phyloP scores from a whole-genome alignment of 2,888 invertebrate genomes.

The Hypsopygia costalis region DNA sequence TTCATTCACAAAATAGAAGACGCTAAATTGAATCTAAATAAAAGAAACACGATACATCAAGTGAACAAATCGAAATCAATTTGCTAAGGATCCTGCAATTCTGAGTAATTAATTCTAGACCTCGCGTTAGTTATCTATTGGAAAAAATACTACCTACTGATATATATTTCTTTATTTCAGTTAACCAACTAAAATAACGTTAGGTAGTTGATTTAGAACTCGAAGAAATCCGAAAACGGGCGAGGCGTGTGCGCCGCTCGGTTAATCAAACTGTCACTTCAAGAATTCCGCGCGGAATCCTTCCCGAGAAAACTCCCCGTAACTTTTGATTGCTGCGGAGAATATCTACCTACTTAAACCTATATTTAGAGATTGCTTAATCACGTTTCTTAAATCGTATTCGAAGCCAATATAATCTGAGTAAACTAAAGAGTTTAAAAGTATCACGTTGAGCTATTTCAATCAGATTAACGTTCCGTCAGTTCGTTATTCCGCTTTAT shows the following conservation, averaged over 20 bases:
- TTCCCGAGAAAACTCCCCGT: constrained; percentile 69
- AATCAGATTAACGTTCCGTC: constrained; percentile 50
- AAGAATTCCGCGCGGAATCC: constrained; percentile 78
- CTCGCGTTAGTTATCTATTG: too few species aligned
- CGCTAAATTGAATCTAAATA: constrained; percentile 56
- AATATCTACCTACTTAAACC: constrained; percentile 58
- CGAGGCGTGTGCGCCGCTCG: constrained; percentile 72
- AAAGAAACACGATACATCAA: constrained; percentile 48
- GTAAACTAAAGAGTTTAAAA: constrained; percentile 20
- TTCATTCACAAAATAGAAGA: constrained; percentile 46
- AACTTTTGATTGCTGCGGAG: constrained; percentile 76
- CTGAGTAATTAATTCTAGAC: constrained; percentile 37
- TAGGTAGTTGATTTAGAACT: constrained; percentile 51
- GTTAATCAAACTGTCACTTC: constrained; percentile 81
- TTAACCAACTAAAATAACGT: constrained; percentile 2
- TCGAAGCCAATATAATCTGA: constrained; percentile 25
- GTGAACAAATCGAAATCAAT: constrained; percentile 61
- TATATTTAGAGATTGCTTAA: constrained; percentile 68
- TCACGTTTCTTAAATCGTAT: constrained; percentile 49
- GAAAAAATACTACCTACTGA: too few species aligned
- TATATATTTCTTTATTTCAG: constrained; percentile 13
- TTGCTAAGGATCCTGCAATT: constrained; percentile 38
- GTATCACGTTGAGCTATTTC: constrained; percentile 26
- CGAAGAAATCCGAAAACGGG: constrained; percentile 64
- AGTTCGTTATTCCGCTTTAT: constrained; percentile 60